These are phyloP conservation scores for Platorchestia sp. DNA, from an alignment of 1,140 invertebrate genomes.

Conservation along the genomic window DNA sequence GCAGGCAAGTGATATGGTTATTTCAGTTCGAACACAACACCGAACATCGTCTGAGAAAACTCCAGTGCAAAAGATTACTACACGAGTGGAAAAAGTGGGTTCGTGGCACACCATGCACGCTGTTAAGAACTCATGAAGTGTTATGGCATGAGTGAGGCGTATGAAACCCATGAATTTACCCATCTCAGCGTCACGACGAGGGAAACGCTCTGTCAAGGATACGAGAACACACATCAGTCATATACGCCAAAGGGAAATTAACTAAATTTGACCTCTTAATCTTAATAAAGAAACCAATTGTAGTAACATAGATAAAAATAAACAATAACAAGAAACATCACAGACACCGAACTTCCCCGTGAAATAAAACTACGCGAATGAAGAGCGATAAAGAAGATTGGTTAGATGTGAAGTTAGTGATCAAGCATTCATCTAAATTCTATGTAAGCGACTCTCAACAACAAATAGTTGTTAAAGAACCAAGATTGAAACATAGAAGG, in stretches of 20 bases:
- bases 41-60: not conserved
- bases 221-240: conserved; percentile 50
- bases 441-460: conserved; percentile 41
- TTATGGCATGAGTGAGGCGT: conserved; percentile 6
- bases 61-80: not conserved
- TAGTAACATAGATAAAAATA: not conserved
- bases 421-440: not conserved
- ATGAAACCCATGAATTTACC: conserved; percentile 62
- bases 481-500: not conserved
- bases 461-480: not conserved
- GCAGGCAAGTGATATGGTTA: not conserved
- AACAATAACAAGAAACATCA: not conserved
- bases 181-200: conserved; percentile 66
- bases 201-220: conserved; percentile 65
- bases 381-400: not conserved
- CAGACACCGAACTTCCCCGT: not conserved
- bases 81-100: not conserved
- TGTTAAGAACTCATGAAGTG: not conserved
- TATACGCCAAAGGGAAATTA: not conserved
- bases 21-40: not conserved
- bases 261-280: not conserved
- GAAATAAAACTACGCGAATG: not conserved
- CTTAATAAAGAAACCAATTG: not conserved
- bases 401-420: conserved; percentile 16
- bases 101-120: not conserved